Percentiles rank a stretch among this genome's conserved stretches.
phyloP scores from a whole-genome alignment of 2,797 vertebrate species.

The Antennarius maculatus region DNA sequence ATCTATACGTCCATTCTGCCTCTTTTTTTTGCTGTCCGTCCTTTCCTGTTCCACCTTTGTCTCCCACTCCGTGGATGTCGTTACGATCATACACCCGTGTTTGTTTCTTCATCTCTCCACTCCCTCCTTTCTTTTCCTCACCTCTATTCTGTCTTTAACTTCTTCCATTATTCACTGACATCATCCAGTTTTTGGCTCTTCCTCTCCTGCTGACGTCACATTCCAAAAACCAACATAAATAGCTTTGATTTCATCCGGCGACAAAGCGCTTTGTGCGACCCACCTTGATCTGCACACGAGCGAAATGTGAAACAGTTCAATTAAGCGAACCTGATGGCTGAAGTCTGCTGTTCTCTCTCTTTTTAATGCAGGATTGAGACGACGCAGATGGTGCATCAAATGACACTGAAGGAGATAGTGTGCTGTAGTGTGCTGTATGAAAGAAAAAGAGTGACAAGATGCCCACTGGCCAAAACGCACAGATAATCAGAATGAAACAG shows the following conservation, averaged over 20 bases:
- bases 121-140: conserved; percentile 46
- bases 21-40: conserved; percentile 42
- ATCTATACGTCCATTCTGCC: conserved; percentile 70
- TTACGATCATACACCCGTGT: conserved; percentile 42
- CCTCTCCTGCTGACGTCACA: conserved; percentile 76
- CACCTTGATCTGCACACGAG: conserved; percentile 73
- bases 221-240: conserved; percentile 81
- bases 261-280: conserved; percentile 69
- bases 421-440: conserved; percentile 18
- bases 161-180: conserved; percentile 63
- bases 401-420: conserved; percentile 53
- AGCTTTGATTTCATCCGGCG: conserved; percentile 74
- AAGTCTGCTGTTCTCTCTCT: conserved; percentile 53
- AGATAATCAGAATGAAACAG: conserved; percentile 49
- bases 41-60: conserved; percentile 39
- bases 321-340: conserved; percentile 76
- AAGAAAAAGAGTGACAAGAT: conserved; percentile 64
- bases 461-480: conserved; percentile 53
- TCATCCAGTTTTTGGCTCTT: conserved; percentile 74
- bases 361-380: conserved; percentile 45
- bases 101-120: conserved; percentile 59
- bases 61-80: conserved; percentile 16
- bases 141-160: conserved; percentile 59
- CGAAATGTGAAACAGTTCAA: conserved; percentile 73
- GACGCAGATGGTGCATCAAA: conserved; percentile 44